These are phyloP conservation scores for Apteryx owenii DNA, from an alignment of 2,113 vertebrate genomes.

Conservation along the genomic window DNA sequence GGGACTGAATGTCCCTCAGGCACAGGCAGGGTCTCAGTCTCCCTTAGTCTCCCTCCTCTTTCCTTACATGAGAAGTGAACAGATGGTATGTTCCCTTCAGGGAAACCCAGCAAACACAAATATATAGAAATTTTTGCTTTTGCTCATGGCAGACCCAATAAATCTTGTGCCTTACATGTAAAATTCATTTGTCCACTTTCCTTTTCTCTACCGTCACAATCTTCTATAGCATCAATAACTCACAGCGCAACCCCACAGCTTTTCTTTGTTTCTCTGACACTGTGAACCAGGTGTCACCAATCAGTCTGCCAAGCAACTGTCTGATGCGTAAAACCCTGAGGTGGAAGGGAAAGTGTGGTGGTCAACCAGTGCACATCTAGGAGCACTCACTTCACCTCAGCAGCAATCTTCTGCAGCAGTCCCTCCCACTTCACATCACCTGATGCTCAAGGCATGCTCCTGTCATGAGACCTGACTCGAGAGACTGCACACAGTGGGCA, in stretches of 20 bases:
- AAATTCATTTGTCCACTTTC: not conserved
- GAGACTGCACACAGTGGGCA: not conserved
- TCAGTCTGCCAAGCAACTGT: not conserved
- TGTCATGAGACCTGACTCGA: not conserved
- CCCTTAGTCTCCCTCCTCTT: too few relatives aligned
- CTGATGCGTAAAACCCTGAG: not conserved
- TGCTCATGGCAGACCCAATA: not conserved
- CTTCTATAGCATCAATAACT: not conserved
- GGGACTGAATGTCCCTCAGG: not conserved
- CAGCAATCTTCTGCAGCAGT: not conserved
- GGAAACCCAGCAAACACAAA: not conserved
- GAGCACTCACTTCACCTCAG: not conserved
- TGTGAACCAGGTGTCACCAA: not conserved
- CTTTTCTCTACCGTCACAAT: not conserved
- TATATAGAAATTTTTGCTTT: not conserved
- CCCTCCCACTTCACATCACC: fast-evolving
- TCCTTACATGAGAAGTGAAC: not conserved
- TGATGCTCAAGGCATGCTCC: not conserved
- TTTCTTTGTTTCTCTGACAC: not conserved
- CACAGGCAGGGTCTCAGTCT: not conserved
- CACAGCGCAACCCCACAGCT: not conserved
- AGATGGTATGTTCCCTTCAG: not conserved
- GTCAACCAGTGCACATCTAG: not conserved
- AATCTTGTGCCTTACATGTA: not conserved
- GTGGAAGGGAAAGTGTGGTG: not conserved